phyloP scores from a whole-genome alignment of 1,140 invertebrate genomes.

The Vollenhovia emeryi region DNA sequence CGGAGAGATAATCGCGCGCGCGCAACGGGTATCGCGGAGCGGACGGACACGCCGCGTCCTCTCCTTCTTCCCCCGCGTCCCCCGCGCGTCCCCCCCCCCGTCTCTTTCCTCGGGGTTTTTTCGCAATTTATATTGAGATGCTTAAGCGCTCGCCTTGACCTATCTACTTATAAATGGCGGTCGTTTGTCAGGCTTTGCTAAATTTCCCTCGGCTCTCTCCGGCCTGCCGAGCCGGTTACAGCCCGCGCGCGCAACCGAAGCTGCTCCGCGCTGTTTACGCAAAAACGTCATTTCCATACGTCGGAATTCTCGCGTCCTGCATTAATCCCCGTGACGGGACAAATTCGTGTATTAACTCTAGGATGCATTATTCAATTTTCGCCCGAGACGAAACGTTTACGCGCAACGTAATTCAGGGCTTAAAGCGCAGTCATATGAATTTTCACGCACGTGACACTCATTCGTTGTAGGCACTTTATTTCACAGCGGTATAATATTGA shows the following conservation, averaged over 20 bases:
- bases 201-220: conserved; percentile 46
- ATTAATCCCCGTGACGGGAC: conserved; percentile 58
- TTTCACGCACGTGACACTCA: background rate
- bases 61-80: background rate
- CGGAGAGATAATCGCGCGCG: conserved; percentile 41
- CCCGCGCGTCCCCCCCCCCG: background rate
- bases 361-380: conserved; percentile 46
- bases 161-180: conserved; percentile 66
- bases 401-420: conserved; percentile 36
- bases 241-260: conserved; percentile 32
- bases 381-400: background rate
- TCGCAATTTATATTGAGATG: conserved; percentile 57
- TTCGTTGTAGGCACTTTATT: background rate
- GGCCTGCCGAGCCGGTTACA: conserved; percentile 12
- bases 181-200: conserved; percentile 51
- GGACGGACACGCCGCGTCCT: conserved; percentile 31
- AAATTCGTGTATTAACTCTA: conserved; percentile 26
- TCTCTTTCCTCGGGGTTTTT: background rate
- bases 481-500: background rate
- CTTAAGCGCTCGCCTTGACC: conserved; percentile 69
- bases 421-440: conserved; percentile 28
- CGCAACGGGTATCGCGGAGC: conserved; percentile 40
- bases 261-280: conserved; percentile 17
- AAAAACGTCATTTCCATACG: conserved; percentile 57
- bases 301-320: conserved; percentile 31